Base-by-base conservation (phyloP, 2,888 invertebrate genomes). In the Mythimna vitellina region DNA sequence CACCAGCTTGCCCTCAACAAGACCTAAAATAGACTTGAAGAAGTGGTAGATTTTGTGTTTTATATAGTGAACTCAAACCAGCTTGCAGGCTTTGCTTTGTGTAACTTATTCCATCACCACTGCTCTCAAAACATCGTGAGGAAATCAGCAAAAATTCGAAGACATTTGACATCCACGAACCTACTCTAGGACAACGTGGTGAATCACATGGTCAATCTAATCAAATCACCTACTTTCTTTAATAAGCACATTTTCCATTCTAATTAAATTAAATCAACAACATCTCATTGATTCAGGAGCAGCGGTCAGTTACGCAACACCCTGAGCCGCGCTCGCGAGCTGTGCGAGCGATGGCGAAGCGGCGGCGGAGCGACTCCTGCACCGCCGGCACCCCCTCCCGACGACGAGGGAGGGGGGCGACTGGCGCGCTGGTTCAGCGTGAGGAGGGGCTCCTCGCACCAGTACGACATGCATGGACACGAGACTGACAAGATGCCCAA, bases 381-480 rank as follows among this genome's bases (percentile, higher is more conserved):
- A 74, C 94, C 95, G 51, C 93, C 94, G 46, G 92, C 94, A 20
- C 93, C 93, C 5, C 94, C 96, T 60, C 96, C 96, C 72, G 96
- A 96, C 80, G 97, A 97, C 90, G 97, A 97, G 85, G 97, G 97
- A 63, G 97, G 98, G 85, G 98, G 98, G 78, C 96, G 98, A 72
- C 96, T 99, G 63, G 98, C 98, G 49, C 97, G 99, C 85, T 99
- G 98, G 98, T 99, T 99, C 96, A 98, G 98, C 88, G 98, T 99
- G 81, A 96, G 98, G 56, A 97, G 98, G 77, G 98, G 98, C 58
- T 98, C 98, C 79, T 96, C 97, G n/a, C 98, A 98, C 93, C 98
- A 98, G 89, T 98, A 98, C 92, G 98, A 98, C 90, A 97, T 96
- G 96, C 96, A 96, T 80, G 77, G 93, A 38, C 94, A 95, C 81